Evolutionary conservation across 2,888 invertebrate genomes (phyloP), one percentile per base, ranked within the genome.

Genomic region (Eumerus sabulonum): DNA sequence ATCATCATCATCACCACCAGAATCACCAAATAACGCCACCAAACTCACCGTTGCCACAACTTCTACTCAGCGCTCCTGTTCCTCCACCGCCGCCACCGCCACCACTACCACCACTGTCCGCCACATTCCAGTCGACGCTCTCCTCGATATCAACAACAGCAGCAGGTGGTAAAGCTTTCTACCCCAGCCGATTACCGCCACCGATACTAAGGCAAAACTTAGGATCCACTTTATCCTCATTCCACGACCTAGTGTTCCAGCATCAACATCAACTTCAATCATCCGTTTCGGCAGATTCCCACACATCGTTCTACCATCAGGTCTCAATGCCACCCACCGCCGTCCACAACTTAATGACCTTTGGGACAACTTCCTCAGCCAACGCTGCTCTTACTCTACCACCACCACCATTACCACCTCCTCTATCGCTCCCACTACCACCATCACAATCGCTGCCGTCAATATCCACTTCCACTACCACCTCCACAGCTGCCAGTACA

Each of bases 281-380:
- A 40, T 40, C 40, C 14, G 17, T n/a, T 13, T 17, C 47, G 12
- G 35, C 45, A 17, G 60, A 66, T 54, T 45, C 54, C 57, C 57
- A 74, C 60, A 51, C 74, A 38, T 50, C 74, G 44, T 74, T 59
- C 44, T 70, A 74, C 40, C 64, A 59, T 27, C 27, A 27, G 27
- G 27, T 27, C 47, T 40, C 59, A 18, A 59, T 79, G 19, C 64
- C 59, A 11, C 50, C 79, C 64, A 54, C 47, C 63, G 68, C 48
- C 59, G 74, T 60, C 68, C 74, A 79, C 64, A 74, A 74, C 79
- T 60, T 79, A 79, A 79, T 79, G 79, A 79, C 68, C 74, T 79
- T 74, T 64, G 74, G 74, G 53, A 59, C 76, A 70, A 50, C 62
- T 40, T 50, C 56, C 27, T 27, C 27, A 54, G 67, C 66, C 35